A percentile compares a stretch with the other conserved stretches of the same genome.
Evolutionary conservation across 2,888 invertebrate genomes (phyloP).

Genomic region (Cepaea hortensis): DNA sequence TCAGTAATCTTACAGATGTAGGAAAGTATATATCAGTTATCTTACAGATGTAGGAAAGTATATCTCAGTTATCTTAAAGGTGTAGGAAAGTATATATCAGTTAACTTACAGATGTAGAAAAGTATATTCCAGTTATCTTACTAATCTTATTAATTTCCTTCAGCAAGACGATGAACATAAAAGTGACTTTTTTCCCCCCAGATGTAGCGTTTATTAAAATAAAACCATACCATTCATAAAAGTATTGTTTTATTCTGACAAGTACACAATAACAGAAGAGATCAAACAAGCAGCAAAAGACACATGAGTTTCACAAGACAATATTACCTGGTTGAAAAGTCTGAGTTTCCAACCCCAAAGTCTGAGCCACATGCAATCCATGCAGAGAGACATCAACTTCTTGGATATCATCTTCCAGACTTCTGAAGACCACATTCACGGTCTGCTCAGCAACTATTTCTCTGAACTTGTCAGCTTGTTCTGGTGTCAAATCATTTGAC

Average conservation of each 20-base stretch:
- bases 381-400: slow-evolving; percentile 55
- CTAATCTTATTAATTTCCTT: no score
- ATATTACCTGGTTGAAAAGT: neutral
- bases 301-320: neutral
- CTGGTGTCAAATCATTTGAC: slow-evolving; percentile 33
- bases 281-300: neutral
- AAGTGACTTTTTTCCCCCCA: no score
- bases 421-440: slow-evolving; percentile 55
- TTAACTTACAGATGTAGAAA: no score
- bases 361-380: slow-evolving; percentile 55
- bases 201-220: no score
- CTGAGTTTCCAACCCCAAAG: neutral
- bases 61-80: no score
- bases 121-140: no score
- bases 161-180: no score
- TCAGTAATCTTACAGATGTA: no score
- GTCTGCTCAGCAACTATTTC: slow-evolving; percentile 52
- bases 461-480: slow-evolving; percentile 11
- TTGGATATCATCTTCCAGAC: slow-evolving; percentile 49
- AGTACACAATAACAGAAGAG: neutral
- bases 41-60: no score
- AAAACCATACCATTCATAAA: no score
- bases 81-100: no score
- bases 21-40: no score
- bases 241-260: neutral